Evolutionary conservation across 1,140 invertebrate species (phyloP).

Genomic region (Rhopalosiphum padi): DNA sequence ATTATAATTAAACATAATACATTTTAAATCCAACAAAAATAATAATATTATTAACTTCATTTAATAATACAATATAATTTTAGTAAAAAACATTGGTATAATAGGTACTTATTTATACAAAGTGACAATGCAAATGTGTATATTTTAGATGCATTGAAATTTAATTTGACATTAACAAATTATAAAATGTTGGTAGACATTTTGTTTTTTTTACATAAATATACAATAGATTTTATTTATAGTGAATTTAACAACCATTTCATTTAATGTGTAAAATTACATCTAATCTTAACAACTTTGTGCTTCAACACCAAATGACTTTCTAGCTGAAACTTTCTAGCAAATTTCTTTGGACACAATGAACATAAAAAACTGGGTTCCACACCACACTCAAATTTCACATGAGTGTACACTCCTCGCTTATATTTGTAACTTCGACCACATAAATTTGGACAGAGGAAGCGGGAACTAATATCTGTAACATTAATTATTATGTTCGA

Average conservation of each 20-base stretch:
- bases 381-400: slow-evolving; percentile 68
- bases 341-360: slow-evolving; percentile 62
- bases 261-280: not conserved
- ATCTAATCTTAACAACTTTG: slow-evolving; percentile 28
- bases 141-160: not conserved
- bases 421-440: slow-evolving; percentile 60
- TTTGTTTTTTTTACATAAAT: not conserved
- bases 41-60: too few relatives aligned
- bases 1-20: not conserved
- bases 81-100: not conserved
- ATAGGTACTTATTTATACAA: not conserved
- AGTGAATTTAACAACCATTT: not conserved
- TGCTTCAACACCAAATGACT: slow-evolving; percentile 49
- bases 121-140: not conserved
- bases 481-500: slow-evolving; percentile 15
- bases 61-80: not conserved
- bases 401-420: slow-evolving; percentile 63
- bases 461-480: slow-evolving; percentile 29
- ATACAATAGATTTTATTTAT: not conserved
- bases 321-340: slow-evolving; percentile 30
- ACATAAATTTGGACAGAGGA: slow-evolving; percentile 58
- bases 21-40: not conserved
- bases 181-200: not conserved
- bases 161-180: not conserved
- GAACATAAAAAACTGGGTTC: slow-evolving; percentile 66